Evolutionary conservation across 2,797 vertebrate genomes (phyloP), one percentile per base, ranked within the genome.

Genomic region (Synanceia verrucosa): DNA sequence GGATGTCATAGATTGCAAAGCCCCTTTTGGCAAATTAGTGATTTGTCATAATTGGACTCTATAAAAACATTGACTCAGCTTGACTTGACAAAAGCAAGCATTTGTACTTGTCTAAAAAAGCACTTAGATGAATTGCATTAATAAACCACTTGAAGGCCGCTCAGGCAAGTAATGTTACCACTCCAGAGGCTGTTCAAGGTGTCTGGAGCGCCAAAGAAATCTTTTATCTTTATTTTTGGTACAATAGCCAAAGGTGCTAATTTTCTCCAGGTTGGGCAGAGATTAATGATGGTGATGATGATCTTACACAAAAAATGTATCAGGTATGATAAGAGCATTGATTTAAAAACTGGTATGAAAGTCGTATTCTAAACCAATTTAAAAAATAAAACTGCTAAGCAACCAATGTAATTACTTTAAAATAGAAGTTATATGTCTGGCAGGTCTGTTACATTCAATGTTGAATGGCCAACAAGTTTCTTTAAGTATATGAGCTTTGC

Each of bases 201-300:
- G 60, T 70, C 68, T 76, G 26, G n/a, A 74, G 61, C 68, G 65
- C 44, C 47, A 72, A 79, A 82, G 50, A 69, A 68, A 75, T 76
- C 19, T 51, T 84, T 79, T 84, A 75, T 76, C 70, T 74, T 76
- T 77, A 80, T 87, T 90, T 88, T 72, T 76, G 74, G 70, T 69
- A 76, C 62, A 71, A 57, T 66, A 24, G 51, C 34, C 44, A 78
- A 77, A 69, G 65, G 70, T 76, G 62, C 67, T 73, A 82, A 80
- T 83, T 84, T 79, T 79, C 72, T 65, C 4, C 61, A 78, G 66
- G 52, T 34, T 65, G 47, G 47, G 65, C 47, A 69, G 44, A 64
- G 62, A 76, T 67, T 60, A 62, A 65, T 55, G 52, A 36, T 56
- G 50, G 37, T 12, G n/a, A n/a, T n/a, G n/a, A n/a, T n/a, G n/a